Percentiles rank a stretch among this genome's conserved stretches.
Evolutionary conservation across 1,140 invertebrate genomes (phyloP).

Genomic region (Caenorhabditis brenneri): DNA sequence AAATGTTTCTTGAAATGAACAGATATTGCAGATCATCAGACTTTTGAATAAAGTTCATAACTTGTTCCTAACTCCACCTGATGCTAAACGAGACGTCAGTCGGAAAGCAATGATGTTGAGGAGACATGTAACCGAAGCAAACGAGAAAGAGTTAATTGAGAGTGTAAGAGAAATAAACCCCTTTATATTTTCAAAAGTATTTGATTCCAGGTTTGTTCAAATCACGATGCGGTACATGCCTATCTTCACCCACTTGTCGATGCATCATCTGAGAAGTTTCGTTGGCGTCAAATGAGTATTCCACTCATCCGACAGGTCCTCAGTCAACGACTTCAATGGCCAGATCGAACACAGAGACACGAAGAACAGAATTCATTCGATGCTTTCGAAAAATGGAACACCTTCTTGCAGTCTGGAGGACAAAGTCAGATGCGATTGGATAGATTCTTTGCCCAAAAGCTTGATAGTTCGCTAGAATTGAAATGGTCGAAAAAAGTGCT

Average conservation of each 20-base stretch:
- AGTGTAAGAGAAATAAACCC: not conserved
- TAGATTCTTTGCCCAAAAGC: not conserved
- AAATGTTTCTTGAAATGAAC: not conserved
- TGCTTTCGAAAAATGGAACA: conserved; percentile 63
- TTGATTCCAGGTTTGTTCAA: conserved; percentile 78
- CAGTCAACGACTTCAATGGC: conserved; percentile 59
- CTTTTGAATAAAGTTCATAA: not conserved
- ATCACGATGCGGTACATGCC: conserved; percentile 81
- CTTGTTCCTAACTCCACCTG: not conserved
- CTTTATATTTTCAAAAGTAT: not conserved
- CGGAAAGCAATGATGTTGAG: not conserved
- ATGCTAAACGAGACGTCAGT: not conserved
- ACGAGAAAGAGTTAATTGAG: not conserved
- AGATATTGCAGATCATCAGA: not conserved
- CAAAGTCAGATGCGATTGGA: conserved; percentile 11
- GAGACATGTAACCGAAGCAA: not conserved
- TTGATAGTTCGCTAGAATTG: not conserved
- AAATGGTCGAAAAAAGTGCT: conserved; percentile 39
- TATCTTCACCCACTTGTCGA: conserved; percentile 88
- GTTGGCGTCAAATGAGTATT: conserved; percentile 83
- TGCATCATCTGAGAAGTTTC: conserved; percentile 83
- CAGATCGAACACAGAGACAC: conserved; percentile 36
- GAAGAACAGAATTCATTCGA: conserved; percentile 33
- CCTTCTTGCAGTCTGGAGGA: not conserved
- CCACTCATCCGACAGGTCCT: conserved; percentile 55